phyloP scores from a whole-genome alignment of 2,113 vertebrate species.

The Ciconia boyciana region DNA sequence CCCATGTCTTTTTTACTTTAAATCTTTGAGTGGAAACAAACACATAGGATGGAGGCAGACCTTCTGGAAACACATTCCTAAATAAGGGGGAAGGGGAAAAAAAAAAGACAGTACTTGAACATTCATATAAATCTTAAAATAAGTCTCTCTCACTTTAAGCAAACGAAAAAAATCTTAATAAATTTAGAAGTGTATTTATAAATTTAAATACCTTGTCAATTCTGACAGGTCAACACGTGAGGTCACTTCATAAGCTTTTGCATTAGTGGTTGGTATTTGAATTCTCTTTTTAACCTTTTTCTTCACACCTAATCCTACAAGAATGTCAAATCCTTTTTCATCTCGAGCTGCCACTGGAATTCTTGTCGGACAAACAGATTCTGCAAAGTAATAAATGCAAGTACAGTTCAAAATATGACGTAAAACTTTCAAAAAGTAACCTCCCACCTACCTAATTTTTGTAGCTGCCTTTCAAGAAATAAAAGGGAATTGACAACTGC shows the following conservation, averaged over 20 bases:
- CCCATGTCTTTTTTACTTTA: conserved; percentile 91
- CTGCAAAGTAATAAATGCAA: conserved; percentile 69
- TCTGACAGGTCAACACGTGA: conserved; percentile 86
- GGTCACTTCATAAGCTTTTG: conserved; percentile 91
- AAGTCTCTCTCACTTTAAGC: not conserved
- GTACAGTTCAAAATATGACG: not conserved
- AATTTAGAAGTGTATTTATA: not conserved
- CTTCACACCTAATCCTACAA: conserved; percentile 88
- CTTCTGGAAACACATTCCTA: conserved; percentile 93
- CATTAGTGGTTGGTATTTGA: conserved; percentile 80
- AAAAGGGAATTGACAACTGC: not conserved
- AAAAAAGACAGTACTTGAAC: not conserved
- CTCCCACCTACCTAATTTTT: not conserved
- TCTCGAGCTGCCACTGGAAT: conserved; percentile 90
- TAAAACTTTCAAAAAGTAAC: not conserved
- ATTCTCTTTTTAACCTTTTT: conserved; percentile 90
- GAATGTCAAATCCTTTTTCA: conserved; percentile 96
- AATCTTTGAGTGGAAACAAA: conserved; percentile 95
- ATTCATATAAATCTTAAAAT: not conserved
- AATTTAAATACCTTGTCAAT: conserved; percentile 82
- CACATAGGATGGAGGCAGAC: conserved; percentile 95
- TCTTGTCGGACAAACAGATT: conserved; percentile 91
- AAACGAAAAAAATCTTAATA: not conserved
- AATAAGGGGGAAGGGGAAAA: not conserved
- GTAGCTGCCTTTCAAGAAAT: not conserved